Percentiles rank a stretch among this genome's conserved stretches.
These are phyloP conservation scores for Rhombomys opimus DNA, from an alignment of 2,113 vertebrate genomes.

Conservation along the genomic window DNA sequence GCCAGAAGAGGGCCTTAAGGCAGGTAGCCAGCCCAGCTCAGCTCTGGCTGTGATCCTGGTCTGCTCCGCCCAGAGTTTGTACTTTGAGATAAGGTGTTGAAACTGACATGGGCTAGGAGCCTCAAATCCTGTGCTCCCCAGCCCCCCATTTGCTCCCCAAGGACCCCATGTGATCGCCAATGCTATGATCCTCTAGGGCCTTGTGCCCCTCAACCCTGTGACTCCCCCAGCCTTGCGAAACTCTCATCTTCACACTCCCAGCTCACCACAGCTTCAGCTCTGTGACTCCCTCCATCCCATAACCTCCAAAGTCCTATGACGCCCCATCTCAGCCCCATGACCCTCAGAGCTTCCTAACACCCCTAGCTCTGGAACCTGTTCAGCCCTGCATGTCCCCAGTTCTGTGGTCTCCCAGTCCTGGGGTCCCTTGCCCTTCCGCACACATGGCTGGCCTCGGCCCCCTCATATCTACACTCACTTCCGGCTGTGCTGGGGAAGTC, in stretches of 20 bases:
- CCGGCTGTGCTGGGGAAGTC: background rate
- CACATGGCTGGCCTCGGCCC: background rate
- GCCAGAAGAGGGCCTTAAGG: background rate
- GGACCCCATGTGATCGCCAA: background rate
- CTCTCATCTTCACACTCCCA: background rate
- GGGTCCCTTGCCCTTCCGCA: accelerated
- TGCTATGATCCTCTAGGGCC: background rate
- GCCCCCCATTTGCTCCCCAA: background rate
- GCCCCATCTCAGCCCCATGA: background rate
- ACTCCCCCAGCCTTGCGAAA: background rate
- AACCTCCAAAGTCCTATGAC: background rate
- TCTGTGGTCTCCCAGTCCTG: background rate
- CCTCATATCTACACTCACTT: background rate
- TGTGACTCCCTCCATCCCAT: background rate
- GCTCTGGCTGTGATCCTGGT: background rate
- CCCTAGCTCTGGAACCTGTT: background rate
- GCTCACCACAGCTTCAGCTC: no score
- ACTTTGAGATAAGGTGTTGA: background rate
- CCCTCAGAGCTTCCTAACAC: background rate
- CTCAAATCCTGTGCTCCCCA: background rate
- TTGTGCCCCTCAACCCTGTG: background rate
- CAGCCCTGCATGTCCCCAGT: background rate
- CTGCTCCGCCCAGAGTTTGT: background rate
- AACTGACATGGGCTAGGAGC: background rate
- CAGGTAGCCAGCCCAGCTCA: background rate